Conservation (phyloP, 2,888 invertebrate species). For the Aleiodes alternator region DNA sequence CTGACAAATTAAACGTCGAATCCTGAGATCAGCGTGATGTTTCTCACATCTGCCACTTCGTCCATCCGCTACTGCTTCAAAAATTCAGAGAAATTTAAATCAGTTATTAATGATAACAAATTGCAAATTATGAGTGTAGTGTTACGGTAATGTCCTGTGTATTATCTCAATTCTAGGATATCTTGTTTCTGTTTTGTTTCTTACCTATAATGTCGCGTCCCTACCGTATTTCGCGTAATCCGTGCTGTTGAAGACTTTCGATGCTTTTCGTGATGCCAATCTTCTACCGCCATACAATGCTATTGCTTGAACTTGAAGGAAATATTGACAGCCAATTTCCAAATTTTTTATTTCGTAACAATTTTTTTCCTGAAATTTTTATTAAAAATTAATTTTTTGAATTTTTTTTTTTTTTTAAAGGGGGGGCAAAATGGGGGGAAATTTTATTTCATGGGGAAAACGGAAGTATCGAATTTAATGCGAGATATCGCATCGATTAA, state of each 20-base stretch:
- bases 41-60: constrained; percentile 64
- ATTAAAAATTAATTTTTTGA: constrained; percentile 1
- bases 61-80: constrained; percentile 63
- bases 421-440: too few species aligned
- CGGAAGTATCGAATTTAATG: too few species aligned
- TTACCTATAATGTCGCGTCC: constrained; percentile 49
- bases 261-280: constrained; percentile 83
- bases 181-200: constrained; percentile 36
- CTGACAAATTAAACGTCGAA: constrained; percentile 62
- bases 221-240: constrained; percentile 73
- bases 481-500: too few species aligned
- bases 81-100: constrained; percentile 45
- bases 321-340: constrained; percentile 83
- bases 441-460: too few species aligned
- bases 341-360: constrained; percentile 82
- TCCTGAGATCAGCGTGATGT: constrained; percentile 59
- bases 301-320: constrained; percentile 87
- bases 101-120: constrained; percentile 17
- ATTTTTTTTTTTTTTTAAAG: too few species aligned
- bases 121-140: neutral
- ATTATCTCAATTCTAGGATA: neutral
- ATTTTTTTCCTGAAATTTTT: constrained; percentile 78
- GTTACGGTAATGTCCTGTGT: neutral
- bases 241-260: constrained; percentile 84
- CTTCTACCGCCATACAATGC: constrained; percentile 82